Base-by-base conservation (phyloP, 2,113 vertebrate species). In the Lanius collurio region DNA sequence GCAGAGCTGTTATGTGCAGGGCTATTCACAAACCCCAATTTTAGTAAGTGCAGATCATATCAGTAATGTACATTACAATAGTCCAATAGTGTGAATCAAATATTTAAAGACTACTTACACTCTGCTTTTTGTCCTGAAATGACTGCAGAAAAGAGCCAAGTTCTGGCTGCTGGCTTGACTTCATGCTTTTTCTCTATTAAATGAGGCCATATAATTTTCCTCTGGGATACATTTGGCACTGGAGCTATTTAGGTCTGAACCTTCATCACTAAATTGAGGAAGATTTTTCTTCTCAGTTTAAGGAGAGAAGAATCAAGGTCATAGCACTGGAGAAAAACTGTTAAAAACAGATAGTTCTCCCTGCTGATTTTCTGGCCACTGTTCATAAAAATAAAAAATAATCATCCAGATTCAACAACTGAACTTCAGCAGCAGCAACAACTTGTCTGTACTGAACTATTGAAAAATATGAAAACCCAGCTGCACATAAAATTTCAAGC, bases 171-270 rank as follows among this genome's bases (percentile, higher is more conserved):
- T 79, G 84, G 87, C 84, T 86, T 85, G 62, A 81, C 80, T 94
- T 89, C 89, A 69, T 95, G 84, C 74, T 69, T 95, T 85, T 89
- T 91, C 75, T 85, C 90, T 89, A 80, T 92, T 95, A 96, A 97
- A 96, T 83, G 90, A 94, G 71, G 85, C 87, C 69, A 75, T 96
- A 89, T 84, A 88, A 87, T 90, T 92, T 95, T 95, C 93, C 94
- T 92, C 74, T 78, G 94, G 95, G 93, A 95, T 70, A 57, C 88
- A 89, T 93, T 94, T 94, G 85, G 92, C 85, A 92, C 56, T 64
- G 53, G 74, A 84, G 91, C 82, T 93, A 81, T 91, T 94, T 93
- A 93, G 79, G 85, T 77, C 79, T 83, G 83, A 94, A 92, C 60
- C 83, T 78, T 88, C 75, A 86, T 86, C 94, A 93, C 79, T 75